phyloP scores from a whole-genome alignment of 2,888 invertebrate genomes.

The Spicauda simplicius region DNA sequence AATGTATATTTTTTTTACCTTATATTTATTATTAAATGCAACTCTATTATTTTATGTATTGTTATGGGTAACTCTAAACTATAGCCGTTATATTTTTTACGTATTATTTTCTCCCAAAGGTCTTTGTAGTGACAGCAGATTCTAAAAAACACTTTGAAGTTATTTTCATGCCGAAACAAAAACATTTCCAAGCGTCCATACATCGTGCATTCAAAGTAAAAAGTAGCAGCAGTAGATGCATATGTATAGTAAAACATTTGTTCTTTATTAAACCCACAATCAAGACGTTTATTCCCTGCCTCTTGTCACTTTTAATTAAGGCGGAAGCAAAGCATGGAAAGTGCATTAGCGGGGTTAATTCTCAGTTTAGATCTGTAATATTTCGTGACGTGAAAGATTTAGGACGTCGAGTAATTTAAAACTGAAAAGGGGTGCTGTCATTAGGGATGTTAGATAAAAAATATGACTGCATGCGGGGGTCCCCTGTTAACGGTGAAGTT shows the following conservation, averaged over 20 bases:
- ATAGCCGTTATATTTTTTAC: constrained; percentile 13
- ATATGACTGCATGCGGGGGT: too few relatives aligned
- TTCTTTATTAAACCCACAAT: constrained; percentile 25
- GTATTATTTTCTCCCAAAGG: constrained; percentile 22
- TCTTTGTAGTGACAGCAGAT: constrained; percentile 29
- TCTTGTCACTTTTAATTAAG: constrained; percentile 46
- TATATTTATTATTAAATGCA: too few relatives aligned
- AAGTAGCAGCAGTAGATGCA: constrained; percentile 15
- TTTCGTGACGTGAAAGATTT: constrained; percentile 22
- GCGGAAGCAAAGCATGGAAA: constrained; percentile 49
- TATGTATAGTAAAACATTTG: constrained; percentile 5
- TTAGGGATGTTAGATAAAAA: constrained; percentile 2
- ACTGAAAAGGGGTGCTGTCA: not conserved
- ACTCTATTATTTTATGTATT: too few relatives aligned
- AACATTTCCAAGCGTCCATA: constrained; percentile 22
- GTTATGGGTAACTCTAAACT: too few relatives aligned
- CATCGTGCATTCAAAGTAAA: constrained; percentile 13
- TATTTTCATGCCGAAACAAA: constrained; percentile 28
- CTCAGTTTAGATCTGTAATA: constrained; percentile 18
- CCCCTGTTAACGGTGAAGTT: too few relatives aligned
- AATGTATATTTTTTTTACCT: too few relatives aligned
- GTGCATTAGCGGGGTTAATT: constrained; percentile 48
- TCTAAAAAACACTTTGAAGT: constrained; percentile 30
- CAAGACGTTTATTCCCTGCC: constrained; percentile 19
- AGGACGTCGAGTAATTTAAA: constrained; percentile 4